These are phyloP conservation scores for Campoletis sonorensis DNA, from an alignment of 1,140 invertebrate species.

Conservation along the genomic window DNA sequence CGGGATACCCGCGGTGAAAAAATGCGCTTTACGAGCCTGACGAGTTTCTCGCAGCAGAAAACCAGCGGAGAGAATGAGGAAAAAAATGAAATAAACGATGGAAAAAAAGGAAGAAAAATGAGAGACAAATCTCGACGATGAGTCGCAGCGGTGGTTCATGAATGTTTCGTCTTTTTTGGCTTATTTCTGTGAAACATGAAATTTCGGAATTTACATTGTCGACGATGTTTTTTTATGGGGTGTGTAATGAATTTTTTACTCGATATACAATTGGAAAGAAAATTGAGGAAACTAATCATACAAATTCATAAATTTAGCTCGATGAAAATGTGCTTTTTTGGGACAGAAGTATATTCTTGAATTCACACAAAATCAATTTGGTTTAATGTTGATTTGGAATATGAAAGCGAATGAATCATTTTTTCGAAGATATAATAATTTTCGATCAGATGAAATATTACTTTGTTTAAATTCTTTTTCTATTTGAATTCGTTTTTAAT, in stretches of 20 bases:
- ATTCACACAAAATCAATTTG: no score
- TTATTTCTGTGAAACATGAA: conserved; percentile 8
- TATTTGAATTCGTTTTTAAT: neutral
- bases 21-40: conserved; percentile 67
- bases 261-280: neutral
- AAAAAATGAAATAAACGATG: conserved; percentile 19
- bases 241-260: conserved; percentile 9
- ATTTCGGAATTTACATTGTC: conserved; percentile 13
- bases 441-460: neutral
- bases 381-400: no score
- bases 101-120: neutral
- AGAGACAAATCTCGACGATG: conserved; percentile 20
- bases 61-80: conserved; percentile 31
- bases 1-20: conserved; percentile 67
- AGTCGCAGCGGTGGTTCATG: conserved; percentile 28
- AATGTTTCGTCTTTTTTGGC: neutral
- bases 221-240: neutral
- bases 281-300: neutral
- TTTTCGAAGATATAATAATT: neutral
- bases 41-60: conserved; percentile 29
- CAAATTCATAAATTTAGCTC: no score
- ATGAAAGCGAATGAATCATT: neutral
- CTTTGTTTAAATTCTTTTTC: no score
- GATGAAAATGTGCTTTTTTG: no score
- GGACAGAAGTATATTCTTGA: no score